These are phyloP conservation scores for Drosophila persimilis DNA, from an alignment of 1,140 invertebrate genomes.

Conservation along the genomic window DNA sequence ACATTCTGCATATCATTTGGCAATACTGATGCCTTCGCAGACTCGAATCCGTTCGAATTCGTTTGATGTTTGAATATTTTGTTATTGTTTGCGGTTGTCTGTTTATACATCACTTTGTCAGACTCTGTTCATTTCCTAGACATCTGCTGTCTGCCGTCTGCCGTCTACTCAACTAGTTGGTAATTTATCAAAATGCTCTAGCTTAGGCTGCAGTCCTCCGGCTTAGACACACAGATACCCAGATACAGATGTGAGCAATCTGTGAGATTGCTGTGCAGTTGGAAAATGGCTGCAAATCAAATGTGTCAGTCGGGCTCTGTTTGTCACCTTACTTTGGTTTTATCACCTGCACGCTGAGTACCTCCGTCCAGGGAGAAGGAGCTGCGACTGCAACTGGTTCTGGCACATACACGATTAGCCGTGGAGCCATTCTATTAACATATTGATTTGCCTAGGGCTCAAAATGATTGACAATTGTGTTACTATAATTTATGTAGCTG, in stretches of 20 bases:
- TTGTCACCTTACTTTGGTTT: conserved; percentile 53
- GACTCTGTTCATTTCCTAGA: conserved; percentile 49
- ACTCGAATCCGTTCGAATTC: conserved; percentile 3
- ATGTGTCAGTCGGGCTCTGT: conserved; percentile 50
- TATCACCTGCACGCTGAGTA: conserved; percentile 46
- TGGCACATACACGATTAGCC: conserved; percentile 24
- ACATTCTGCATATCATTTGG: conserved; percentile 38
- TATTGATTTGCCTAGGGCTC: conserved; percentile 76
- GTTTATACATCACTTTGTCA: conserved; percentile 48
- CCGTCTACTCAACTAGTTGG: conserved; percentile 30
- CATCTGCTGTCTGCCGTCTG: conserved; percentile 37
- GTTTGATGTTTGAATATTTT: too few species aligned
- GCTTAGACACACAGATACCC: conserved; percentile 8
- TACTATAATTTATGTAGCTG: conserved; percentile 74
- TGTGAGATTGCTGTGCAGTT: conserved; percentile 29
- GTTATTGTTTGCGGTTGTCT: conserved; percentile 2
- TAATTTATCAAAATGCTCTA: conserved; percentile 53
- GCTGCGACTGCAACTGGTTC: conserved; percentile 30
- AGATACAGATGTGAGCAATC: conserved; percentile 11
- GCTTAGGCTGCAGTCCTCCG: conserved; percentile 2
- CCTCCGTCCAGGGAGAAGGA: not conserved
- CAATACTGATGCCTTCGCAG: conserved; percentile 5
- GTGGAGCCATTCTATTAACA: conserved; percentile 50
- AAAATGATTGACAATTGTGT: conserved; percentile 78
- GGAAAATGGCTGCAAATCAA: conserved; percentile 57